Base-by-base conservation (phyloP, 2,113 vertebrate genomes). In the Planiliza haematocheilus region DNA sequence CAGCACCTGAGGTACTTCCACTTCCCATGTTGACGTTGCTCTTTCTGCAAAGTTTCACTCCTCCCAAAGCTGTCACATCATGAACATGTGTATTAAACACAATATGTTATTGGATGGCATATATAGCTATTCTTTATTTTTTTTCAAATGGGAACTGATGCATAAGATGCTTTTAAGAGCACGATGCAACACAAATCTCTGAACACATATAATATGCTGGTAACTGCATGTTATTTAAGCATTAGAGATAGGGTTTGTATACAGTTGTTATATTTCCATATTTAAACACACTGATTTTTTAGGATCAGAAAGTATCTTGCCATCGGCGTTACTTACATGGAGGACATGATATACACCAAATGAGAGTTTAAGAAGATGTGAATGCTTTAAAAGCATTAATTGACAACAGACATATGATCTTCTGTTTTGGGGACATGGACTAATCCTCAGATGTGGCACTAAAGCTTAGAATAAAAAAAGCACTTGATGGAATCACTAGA, bases 1-100 rank as follows among this genome's bases (percentile, higher is more conserved):
- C 81, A 42, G 30, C 78, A 85, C 73, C 86, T 88, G 83, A 21
- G 14, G 70, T 86, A 85, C 30, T 69, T 18, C 49, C 64, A 63
- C 16, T 65, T 10, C 57, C 66, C 75, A 12, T 3, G 66, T 0
- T 3, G 63, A 14, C 48, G 16, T 0, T 36, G 45, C 8, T 68
- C 58, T 14, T 62, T 10, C 55, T 74, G 76, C 61, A 56, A 36
- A 1, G 13, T 50, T 37, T n/a, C 12, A 14, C 14, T 16, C 2
- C 20, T 18, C 7, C 78, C 53, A 39, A 37, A 48, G 46, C 88
- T 86, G 65, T 68, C 62, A 59, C 58, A 59, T 69, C 60, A 81
- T 24, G 70, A 73, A 84, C 53, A 81, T 6, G 57, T 10, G 13
- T n/a, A 14, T 43, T 10, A 1, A 39, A 12, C 4, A 53, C 14